Evolutionary conservation across 53 echinoderm and acorn worm species (phyloP).

Genomic region (Holothuria leucospilota): DNA sequence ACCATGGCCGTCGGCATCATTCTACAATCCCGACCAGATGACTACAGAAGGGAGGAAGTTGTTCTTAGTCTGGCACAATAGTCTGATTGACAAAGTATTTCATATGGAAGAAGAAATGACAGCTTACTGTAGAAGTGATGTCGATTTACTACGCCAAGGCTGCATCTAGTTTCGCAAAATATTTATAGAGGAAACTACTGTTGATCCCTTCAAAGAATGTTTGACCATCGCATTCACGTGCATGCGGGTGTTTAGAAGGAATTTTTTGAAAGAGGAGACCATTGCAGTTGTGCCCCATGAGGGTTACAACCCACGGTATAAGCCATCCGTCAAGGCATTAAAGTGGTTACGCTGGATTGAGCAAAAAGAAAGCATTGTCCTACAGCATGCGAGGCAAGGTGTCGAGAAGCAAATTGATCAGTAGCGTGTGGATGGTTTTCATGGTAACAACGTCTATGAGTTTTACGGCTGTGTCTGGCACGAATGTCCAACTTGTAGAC

Average conservation of each 20-base stretch:
- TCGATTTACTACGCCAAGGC: conserved; percentile 48
- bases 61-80: background rate
- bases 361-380: background rate
- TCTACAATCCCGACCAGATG: conserved; percentile 11
- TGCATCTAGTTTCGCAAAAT: conserved; percentile 52
- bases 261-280: conserved; percentile 33
- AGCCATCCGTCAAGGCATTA: conserved; percentile 39
- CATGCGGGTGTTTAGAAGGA: conserved; percentile 27
- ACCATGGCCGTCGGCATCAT: background rate
- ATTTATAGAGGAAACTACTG: too few relatives aligned
- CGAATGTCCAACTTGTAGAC: background rate
- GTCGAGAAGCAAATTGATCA: conserved; percentile 2
- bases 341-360: conserved; percentile 41
- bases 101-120: conserved; percentile 16
- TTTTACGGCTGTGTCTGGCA: conserved; percentile 54
- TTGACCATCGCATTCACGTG: conserved; percentile 66
- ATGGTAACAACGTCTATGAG: conserved; percentile 29
- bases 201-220: too few relatives aligned
- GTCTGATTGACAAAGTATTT: background rate
- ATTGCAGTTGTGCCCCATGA: too few relatives aligned
- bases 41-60: background rate
- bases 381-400: conserved; percentile 37
- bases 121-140: conserved; percentile 47
- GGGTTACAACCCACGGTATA: background rate
- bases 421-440: conserved; percentile 53